phyloP scores from a whole-genome alignment of 2,888 invertebrate species.

The Iphiclides podalirius region DNA sequence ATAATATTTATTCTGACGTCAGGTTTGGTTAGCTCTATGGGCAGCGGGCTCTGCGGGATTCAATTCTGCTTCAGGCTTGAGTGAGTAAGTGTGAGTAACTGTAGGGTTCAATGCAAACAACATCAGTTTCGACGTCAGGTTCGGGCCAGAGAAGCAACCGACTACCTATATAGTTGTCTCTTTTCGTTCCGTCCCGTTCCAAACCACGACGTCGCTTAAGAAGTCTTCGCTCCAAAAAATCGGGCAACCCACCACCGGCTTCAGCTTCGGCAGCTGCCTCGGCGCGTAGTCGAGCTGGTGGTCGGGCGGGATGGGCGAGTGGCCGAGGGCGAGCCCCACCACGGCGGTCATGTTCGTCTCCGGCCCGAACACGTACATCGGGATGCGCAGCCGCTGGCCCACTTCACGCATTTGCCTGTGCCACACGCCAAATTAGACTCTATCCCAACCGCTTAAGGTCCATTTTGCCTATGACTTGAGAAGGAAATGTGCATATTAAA shows the following conservation, averaged over 20 bases:
- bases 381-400: constrained; percentile 90
- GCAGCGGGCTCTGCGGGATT: constrained; percentile 36
- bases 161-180: too few relatives aligned
- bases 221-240: too few relatives aligned
- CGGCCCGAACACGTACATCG: constrained; percentile 97
- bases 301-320: constrained; percentile 88
- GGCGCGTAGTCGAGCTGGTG: constrained; percentile 78
- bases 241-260: constrained; percentile 50
- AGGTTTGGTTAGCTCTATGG: constrained; percentile 64
- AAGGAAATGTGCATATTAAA: too few relatives aligned
- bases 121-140: too few relatives aligned
- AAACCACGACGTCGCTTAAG: too few relatives aligned
- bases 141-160: too few relatives aligned
- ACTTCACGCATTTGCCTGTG: constrained; percentile 93
- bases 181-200: too few relatives aligned
- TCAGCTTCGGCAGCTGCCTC: constrained; percentile 66
- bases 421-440: too few relatives aligned
- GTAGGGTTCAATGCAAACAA: neutral
- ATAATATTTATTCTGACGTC: too few relatives aligned
- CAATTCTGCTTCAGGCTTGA: neutral
- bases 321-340: constrained; percentile 97
- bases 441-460: too few relatives aligned
- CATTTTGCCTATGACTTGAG: too few relatives aligned
- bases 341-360: constrained; percentile 99
- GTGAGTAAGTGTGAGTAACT: too few relatives aligned